Evolutionary conservation across 2,113 vertebrate genomes (phyloP).

Genomic region (Hirundichthys speculiger): DNA sequence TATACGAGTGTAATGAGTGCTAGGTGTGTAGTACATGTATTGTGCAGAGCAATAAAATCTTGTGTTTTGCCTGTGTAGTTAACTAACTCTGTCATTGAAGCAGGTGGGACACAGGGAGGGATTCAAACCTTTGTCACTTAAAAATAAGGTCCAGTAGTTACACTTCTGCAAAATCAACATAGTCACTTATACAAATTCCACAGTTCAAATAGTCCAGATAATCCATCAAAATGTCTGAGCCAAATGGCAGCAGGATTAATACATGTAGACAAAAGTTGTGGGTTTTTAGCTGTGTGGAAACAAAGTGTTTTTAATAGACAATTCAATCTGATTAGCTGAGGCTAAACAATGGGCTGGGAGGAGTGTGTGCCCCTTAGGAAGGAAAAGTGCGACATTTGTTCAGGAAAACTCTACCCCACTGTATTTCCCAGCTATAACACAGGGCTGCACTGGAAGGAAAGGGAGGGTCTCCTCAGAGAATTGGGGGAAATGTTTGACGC

Average conservation of each 20-base stretch:
- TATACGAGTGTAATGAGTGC: too few relatives aligned
- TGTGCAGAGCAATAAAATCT: too few relatives aligned
- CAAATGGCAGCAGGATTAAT: conserved; percentile 42
- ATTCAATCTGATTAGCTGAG: conserved; percentile 62
- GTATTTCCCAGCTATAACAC: conserved; percentile 28
- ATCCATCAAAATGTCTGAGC: conserved; percentile 33
- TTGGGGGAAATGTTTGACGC: conserved; percentile 66
- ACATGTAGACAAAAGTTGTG: conserved; percentile 40
- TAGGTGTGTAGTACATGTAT: too few relatives aligned
- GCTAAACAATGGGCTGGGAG: conserved; percentile 63
- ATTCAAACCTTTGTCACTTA: not conserved
- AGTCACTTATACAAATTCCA: not conserved
- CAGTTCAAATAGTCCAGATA: conserved; percentile 20
- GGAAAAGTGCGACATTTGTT: conserved; percentile 72
- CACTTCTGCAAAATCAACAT: not conserved
- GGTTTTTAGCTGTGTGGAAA: conserved; percentile 46
- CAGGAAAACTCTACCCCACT: conserved; percentile 59
- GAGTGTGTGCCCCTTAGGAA: conserved; percentile 62
- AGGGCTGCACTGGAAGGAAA: conserved; percentile 72
- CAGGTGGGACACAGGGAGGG: too few relatives aligned
- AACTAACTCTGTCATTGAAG: too few relatives aligned
- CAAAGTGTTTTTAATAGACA: conserved; percentile 43
- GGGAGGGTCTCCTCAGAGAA: conserved; percentile 69
- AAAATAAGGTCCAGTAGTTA: not conserved
- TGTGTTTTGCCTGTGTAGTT: too few relatives aligned